These are phyloP conservation scores for Alsophila aescularia DNA, from an alignment of 2,888 invertebrate genomes.

Conservation along the genomic window DNA sequence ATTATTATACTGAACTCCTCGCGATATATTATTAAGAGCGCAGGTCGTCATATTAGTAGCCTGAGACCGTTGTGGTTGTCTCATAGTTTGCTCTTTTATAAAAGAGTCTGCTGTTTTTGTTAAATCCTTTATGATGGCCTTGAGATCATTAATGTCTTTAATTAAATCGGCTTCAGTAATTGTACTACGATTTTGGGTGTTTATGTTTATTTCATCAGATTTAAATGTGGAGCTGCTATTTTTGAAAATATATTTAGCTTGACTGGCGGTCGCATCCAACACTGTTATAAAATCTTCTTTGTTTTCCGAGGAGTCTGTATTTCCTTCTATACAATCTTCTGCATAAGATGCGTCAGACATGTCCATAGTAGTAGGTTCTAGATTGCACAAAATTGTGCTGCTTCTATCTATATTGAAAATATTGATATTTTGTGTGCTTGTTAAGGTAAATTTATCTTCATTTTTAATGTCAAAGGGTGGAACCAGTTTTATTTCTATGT, in stretches of 20 bases:
- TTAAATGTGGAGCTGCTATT: constrained; percentile 41
- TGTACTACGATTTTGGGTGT: constrained; percentile 35
- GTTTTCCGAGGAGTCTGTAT: constrained; percentile 13
- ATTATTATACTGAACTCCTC: constrained; percentile 56
- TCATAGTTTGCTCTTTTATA: constrained; percentile 48
- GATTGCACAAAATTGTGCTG: constrained; percentile 21
- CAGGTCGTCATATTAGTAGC: constrained; percentile 27
- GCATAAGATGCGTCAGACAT: background rate
- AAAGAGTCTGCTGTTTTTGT: constrained; percentile 56
- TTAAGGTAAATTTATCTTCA: constrained; percentile 26
- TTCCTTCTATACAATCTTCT: constrained; percentile 1
- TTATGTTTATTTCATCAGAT: constrained; percentile 23
- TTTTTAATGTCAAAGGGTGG: constrained; percentile 40
- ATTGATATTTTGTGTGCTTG: constrained; percentile 15
- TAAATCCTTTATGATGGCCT: constrained; percentile 58
- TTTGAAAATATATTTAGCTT: constrained; percentile 55
- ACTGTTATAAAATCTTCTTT: constrained; percentile 57
- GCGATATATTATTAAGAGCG: constrained; percentile 42
- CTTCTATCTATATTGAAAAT: constrained; percentile 15
- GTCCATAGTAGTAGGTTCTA: constrained; percentile 1
- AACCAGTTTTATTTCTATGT: constrained; percentile 60
- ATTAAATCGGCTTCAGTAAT: constrained; percentile 50
- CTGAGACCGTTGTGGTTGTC: constrained; percentile 29
- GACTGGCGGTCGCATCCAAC: constrained; percentile 60
- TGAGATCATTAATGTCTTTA: constrained; percentile 62